phyloP scores from a whole-genome alignment of 2,888 invertebrate species.

The Chalcis sispes region DNA sequence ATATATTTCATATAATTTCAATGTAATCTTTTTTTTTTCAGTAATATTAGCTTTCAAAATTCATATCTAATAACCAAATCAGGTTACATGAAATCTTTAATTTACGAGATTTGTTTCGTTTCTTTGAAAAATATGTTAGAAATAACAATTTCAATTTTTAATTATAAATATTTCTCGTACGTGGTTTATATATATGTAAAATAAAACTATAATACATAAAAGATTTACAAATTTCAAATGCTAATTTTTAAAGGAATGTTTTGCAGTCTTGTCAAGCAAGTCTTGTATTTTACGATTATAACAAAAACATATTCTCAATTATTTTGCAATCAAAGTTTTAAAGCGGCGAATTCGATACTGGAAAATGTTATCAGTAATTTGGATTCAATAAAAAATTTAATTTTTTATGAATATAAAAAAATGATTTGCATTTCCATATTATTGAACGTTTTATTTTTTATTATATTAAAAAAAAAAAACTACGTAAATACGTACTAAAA shows the following conservation, averaged over 20 bases:
- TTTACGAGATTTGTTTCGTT: constrained; percentile 38
- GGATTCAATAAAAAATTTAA: constrained; percentile 43
- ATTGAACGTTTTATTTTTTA: constrained; percentile 21
- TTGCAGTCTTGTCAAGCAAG: constrained; percentile 35
- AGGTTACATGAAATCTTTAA: constrained; percentile 30
- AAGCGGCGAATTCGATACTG: constrained; percentile 21
- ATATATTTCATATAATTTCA: constrained; percentile 13
- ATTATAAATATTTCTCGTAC: constrained; percentile 31
- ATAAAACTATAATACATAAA: constrained; percentile 9
- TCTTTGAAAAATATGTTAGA: constrained; percentile 33
- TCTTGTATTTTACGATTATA: constrained; percentile 36
- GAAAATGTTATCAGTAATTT: constrained; percentile 23
- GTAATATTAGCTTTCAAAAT: constrained; percentile 20
- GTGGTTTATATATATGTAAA: constrained; percentile 30
- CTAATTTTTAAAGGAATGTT: constrained; percentile 48
- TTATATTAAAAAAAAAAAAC: constrained; percentile 11
- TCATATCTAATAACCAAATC: constrained; percentile 32
- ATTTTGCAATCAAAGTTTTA: constrained; percentile 49
- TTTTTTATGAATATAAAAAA: constrained; percentile 4
- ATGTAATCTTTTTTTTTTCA: constrained; percentile 9
- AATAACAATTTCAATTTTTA: constrained; percentile 8
- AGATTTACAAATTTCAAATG: constrained; percentile 10
- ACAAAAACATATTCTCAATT: constrained; percentile 37
- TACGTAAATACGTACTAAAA: constrained; percentile 16
- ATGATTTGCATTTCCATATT: constrained; percentile 7